phyloP scores from a whole-genome alignment of 2,113 vertebrate species.

The Lagopus muta region DNA sequence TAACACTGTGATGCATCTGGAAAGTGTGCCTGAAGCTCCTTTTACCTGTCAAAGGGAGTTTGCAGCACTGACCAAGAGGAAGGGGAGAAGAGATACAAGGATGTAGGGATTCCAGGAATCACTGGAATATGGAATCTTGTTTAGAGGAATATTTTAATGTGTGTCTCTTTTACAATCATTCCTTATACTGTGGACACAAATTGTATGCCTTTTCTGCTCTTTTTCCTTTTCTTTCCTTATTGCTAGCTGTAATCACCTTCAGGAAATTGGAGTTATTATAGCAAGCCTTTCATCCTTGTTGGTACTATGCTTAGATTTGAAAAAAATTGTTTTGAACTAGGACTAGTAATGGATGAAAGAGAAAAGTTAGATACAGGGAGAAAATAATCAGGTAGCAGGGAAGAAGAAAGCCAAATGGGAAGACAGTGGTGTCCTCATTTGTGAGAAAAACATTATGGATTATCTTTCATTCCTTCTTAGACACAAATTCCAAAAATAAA shows the following conservation, averaged over 20 bases:
- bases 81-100: neutral
- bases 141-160: neutral
- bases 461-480: neutral
- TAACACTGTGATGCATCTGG: neutral
- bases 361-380: neutral
- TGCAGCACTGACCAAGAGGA: neutral
- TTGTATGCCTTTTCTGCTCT: neutral
- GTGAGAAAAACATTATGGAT: neutral
- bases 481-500: conserved; percentile 30
- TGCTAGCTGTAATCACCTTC: conserved; percentile 15
- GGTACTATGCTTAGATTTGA: neutral
- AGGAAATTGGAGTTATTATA: neutral
- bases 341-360: neutral
- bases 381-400: neutral
- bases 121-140: neutral
- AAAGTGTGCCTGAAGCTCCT: neutral
- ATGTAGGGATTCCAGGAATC: neutral
- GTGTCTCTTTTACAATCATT: neutral
- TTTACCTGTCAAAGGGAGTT: neutral
- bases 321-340: conserved; percentile 16
- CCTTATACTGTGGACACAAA: neutral
- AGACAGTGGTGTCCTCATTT: neutral
- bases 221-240: neutral
- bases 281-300: neutral
- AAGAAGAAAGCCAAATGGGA: neutral